phyloP scores from a whole-genome alignment of 2,113 vertebrate genomes.

The Boulengeromyrus knoepffleri region DNA sequence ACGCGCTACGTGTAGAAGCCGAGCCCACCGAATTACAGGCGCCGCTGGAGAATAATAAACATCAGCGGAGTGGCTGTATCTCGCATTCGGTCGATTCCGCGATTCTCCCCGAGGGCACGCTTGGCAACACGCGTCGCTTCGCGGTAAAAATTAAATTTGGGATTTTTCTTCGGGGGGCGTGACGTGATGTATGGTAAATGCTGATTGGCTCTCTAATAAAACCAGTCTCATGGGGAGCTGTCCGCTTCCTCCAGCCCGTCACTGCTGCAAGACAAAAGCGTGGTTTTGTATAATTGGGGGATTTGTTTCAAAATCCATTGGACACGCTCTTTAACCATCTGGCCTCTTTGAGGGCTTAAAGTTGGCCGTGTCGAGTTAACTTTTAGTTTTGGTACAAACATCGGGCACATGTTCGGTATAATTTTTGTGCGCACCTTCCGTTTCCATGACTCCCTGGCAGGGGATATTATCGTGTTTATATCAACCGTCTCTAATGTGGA shows the following conservation, averaged over 20 bases:
- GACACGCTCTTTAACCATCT: not conserved
- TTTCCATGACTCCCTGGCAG: not conserved
- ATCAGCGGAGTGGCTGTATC: not conserved
- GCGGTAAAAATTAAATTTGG: not conserved
- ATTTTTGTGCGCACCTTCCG: not conserved
- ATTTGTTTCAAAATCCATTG: slow-evolving; percentile 3
- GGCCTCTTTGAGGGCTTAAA: not conserved
- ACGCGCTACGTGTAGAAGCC: not conserved
- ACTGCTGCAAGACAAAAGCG: not conserved
- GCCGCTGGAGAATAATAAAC: slow-evolving; percentile 1
- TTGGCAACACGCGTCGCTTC: not conserved
- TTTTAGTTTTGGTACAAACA: not conserved
- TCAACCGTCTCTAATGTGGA: not conserved
- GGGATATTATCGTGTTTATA: not conserved
- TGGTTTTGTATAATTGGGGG: slow-evolving; percentile 3
- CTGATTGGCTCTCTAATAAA: not conserved
- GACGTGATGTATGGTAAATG: not conserved
- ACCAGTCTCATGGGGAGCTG: not conserved
- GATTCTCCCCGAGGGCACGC: not conserved
- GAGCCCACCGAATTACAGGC: not conserved
- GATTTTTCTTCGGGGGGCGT: not conserved
- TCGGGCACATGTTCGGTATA: not conserved
- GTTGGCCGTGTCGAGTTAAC: not conserved
- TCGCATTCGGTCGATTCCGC: not conserved
- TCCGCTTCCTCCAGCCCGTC: not conserved